Base-by-base conservation (phyloP, 2,113 vertebrate genomes). In the rabbit (Oryctolagus cuniculus) region DNA sequence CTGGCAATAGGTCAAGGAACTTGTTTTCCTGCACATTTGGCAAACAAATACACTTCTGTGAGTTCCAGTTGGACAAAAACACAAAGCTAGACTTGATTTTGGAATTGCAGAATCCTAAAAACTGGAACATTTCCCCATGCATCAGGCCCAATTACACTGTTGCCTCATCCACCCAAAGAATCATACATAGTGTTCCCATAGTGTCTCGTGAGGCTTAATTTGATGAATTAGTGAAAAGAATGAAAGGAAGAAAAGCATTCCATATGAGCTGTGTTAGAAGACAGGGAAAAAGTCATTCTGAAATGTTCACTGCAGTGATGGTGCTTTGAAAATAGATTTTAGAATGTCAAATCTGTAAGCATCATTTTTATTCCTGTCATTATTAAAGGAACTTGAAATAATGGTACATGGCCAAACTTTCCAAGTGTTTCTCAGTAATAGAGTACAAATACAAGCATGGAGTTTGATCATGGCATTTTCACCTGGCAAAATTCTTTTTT, bases 191-290 rank as follows among this genome's bases (percentile, higher is more conserved):
- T 72, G 5, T 5, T 87, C 25, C 70, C 51, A 58, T 29, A 78
- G 27, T 86, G 31, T 81, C 31, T 87, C 83, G 22, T 13, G 64
- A 61, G 27, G 63, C 22, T 87, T 94, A 90, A 93, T 93, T 75
- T 86, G 66, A 84, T 63, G n/a, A 75, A 67, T 93, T 84, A 93
- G 61, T 93, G 93, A 77, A 91, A 95, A 89, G n/a, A 22, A 77
- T 80, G 1, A 21, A 11, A 87, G 8, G 24, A 88, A 9, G n/a
- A 34, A 61, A 94, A 85, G 66, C 87, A 94, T 55, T 88, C 29
- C 78, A 27, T 89, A 81, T 82, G 34, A 95, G n/a, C 4, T 92
- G 24, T 64, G 36, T 63, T 55, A 90, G 53, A 91, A 91, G 70
- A 93, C 19, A 88, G 74, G 36, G 22, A 81, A 34, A 91, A 87